phyloP scores from a whole-genome alignment of 2,888 invertebrate species.

The Amblyjoppa proteus region DNA sequence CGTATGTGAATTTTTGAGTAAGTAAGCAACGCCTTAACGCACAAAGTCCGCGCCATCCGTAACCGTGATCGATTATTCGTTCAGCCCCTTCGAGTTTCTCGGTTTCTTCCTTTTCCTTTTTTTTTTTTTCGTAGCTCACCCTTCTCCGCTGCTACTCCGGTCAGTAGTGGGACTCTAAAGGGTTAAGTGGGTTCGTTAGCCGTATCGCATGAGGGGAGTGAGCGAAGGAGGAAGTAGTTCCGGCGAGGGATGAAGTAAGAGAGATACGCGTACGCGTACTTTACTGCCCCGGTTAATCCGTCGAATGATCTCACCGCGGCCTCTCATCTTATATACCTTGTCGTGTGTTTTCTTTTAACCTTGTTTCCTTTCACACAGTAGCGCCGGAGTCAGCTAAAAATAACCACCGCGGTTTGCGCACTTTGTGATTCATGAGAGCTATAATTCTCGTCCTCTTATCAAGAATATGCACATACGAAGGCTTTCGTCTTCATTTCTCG shows the following conservation, averaged over 20 bases:
- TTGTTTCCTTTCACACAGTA: constrained; percentile 13
- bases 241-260: constrained; percentile 47
- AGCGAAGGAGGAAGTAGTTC: constrained; percentile 39
- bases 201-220: constrained; percentile 50
- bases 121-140: background rate
- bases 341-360: constrained; percentile 38
- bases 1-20: background rate
- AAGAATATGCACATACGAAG: constrained; percentile 38
- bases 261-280: constrained; percentile 17
- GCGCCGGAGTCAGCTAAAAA: constrained; percentile 38
- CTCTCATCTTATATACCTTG: constrained; percentile 50
- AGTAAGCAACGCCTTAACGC: background rate
- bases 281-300: constrained; percentile 56
- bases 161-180: constrained; percentile 37
- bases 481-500: constrained; percentile 46
- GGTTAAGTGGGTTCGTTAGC: constrained; percentile 73
- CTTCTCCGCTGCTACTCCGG: constrained; percentile 21
- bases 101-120: constrained; percentile 59
- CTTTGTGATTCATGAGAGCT: constrained; percentile 50
- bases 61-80: constrained; percentile 79
- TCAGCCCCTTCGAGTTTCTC: constrained; percentile 71
- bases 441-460: constrained; percentile 60
- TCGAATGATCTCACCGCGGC: constrained; percentile 56
- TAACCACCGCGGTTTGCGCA: constrained; percentile 7
- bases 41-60: constrained; percentile 45